These are phyloP conservation scores for Balearica regulorum DNA, from an alignment of 2,797 vertebrate species.

Conservation along the genomic window DNA sequence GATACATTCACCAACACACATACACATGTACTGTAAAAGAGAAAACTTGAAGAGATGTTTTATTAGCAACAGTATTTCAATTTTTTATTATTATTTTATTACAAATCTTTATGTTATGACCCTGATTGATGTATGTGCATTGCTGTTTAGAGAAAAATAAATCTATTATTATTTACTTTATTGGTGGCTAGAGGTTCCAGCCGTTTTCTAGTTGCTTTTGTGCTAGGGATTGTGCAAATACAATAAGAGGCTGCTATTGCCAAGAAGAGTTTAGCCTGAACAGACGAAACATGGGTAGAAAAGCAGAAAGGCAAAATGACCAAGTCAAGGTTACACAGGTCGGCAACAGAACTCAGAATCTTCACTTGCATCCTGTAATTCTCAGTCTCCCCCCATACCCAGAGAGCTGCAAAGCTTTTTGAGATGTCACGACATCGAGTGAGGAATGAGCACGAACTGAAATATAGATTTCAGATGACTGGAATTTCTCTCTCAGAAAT, in stretches of 20 bases:
- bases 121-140: constrained; percentile 24
- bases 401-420: neutral
- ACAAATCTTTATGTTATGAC: constrained; percentile 24
- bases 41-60: constrained; percentile 47
- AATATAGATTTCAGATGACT: neutral
- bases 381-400: neutral
- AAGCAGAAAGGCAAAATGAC: neutral
- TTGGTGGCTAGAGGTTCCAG: neutral
- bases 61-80: constrained; percentile 67
- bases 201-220: neutral
- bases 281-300: neutral
- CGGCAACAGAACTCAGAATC: neutral
- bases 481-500: neutral
- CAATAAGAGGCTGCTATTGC: neutral
- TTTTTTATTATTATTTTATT: constrained; percentile 68
- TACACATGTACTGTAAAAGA: constrained; percentile 6
- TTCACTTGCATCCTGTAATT: neutral
- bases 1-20: neutral
- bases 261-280: neutral
- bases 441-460: neutral
- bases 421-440: neutral
- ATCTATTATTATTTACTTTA: constrained; percentile 12
- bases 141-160: neutral
- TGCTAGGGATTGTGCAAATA: neutral
- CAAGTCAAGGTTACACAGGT: neutral